Base-by-base conservation (phyloP, 53 echinoderm and acorn worm genomes). In the Hippasteria phrygiana region DNA sequence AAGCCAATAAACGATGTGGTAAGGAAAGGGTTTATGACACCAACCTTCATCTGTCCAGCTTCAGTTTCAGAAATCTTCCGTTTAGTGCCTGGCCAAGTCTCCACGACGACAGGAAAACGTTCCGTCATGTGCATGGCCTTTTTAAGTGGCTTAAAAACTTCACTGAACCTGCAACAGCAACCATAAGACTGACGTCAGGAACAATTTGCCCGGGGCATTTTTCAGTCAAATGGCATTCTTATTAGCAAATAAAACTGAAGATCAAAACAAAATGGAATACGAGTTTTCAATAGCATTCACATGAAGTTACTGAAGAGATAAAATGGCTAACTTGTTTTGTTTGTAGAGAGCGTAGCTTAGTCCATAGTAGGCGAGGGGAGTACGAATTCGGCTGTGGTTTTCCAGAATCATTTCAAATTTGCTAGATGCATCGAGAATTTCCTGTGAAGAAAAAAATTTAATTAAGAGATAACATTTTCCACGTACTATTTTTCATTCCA, bases 11-110 rank as follows among this genome's bases (percentile, higher is more conserved):
- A n/a, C n/a, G n/a, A n/a, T n/a, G n/a, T n/a, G n/a, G n/a, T n/a
- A n/a, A n/a, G n/a, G n/a, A n/a, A n/a, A n/a, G n/a, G n/a, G n/a
- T n/a, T n/a, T n/a, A n/a, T n/a, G n/a, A n/a, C n/a, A 50, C 92
- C 12, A 16, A 93, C 93, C 89, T 78, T 67, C 43, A 94, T 95
- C 43, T 87, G 42, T 20, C 89, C 93, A 13, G 70, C 41, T 54
- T 90, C 90, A 0, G 93, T 95, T 42, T 93, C 86, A 36, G 71
- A 5, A 4, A 97, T 95, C 43, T 66, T 89, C 29, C 73, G 89
- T 8, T 47, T 87, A 0, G 95, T 95, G 9, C 95, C 97, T 5
- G 97, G 97, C 95, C 95, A 97, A 1, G 91, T 92, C 35, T 92
- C 90, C 0, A 92, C 85, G 8, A 78, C 82, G 0, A 80, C 50